These are phyloP conservation scores for Microcaecilia unicolor DNA, from an alignment of 2,797 vertebrate species.

Conservation along the genomic window DNA sequence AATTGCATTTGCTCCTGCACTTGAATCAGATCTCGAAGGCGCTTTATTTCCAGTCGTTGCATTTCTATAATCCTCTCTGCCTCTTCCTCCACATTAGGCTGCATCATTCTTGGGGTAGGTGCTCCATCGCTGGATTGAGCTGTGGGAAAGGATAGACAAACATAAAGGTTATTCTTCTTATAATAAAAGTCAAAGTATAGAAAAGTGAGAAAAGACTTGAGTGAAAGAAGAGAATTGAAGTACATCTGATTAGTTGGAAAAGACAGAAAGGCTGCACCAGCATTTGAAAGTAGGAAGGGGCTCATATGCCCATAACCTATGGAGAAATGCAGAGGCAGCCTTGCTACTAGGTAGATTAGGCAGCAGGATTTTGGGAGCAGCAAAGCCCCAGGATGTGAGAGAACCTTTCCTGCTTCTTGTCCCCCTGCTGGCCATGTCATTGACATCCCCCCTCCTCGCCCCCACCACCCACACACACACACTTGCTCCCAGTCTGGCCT, in stretches of 20 bases:
- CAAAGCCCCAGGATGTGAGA: too few species aligned
- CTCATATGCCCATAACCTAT: too few species aligned
- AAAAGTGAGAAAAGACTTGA: neutral
- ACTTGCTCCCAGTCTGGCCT: too few species aligned
- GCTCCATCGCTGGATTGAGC: constrained; percentile 3
- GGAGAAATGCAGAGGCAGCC: too few species aligned
- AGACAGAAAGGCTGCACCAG: neutral
- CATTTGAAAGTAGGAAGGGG: too few species aligned
- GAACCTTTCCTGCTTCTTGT: too few species aligned
- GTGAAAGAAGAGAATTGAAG: constrained; percentile 2
- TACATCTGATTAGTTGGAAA: neutral
- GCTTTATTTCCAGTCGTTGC: constrained; percentile 65
- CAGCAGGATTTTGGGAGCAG: too few species aligned
- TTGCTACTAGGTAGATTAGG: too few species aligned
- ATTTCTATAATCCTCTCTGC: constrained; percentile 62
- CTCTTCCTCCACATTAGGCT: constrained; percentile 57
- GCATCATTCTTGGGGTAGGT: constrained; percentile 10
- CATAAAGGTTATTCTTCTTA: neutral
- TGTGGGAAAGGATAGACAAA: constrained; percentile 23
- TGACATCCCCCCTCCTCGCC: too few species aligned
- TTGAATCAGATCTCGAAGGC: constrained; percentile 53
- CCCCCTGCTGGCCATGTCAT: too few species aligned
- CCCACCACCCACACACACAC: too few species aligned
- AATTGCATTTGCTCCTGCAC: constrained; percentile 25
- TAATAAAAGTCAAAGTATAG: too few species aligned